phyloP scores from a whole-genome alignment of 2,888 invertebrate genomes.

The Pristionchus mayeri region DNA sequence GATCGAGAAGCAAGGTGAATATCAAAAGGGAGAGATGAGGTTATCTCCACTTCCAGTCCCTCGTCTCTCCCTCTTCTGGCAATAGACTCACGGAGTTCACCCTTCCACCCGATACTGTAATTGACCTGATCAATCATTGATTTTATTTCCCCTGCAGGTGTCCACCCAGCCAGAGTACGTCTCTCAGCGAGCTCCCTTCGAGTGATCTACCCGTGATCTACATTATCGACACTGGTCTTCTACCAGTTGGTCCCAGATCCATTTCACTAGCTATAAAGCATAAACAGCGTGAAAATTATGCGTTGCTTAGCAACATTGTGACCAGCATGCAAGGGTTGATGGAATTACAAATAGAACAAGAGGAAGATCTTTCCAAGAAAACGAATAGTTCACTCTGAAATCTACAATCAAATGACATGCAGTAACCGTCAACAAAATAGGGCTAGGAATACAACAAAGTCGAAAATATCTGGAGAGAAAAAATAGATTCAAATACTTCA shows the following conservation, averaged over 20 bases:
- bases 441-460: no score
- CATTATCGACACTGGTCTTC: neutral
- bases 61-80: constrained; percentile 2
- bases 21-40: neutral
- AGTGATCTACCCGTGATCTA: neutral
- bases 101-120: constrained; percentile 3
- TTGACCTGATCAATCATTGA: neutral
- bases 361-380: no score
- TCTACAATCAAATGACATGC: neutral
- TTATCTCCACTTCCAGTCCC: neutral
- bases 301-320: no score
- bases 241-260: neutral
- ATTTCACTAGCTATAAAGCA: neutral
- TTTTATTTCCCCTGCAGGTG: neutral
- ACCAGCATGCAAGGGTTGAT: no score
- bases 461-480: neutral
- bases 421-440: constrained; percentile 3
- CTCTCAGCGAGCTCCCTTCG: constrained; percentile 25
- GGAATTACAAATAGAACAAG: no score
- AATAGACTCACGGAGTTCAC: constrained; percentile 8
- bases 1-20: neutral
- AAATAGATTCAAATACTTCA: neutral
- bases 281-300: constrained; percentile 30
- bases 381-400: neutral
- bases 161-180: constrained; percentile 33